Evolutionary conservation across 1,140 invertebrate species (phyloP).

Genomic region (Zaprionus kolodkinae): DNA sequence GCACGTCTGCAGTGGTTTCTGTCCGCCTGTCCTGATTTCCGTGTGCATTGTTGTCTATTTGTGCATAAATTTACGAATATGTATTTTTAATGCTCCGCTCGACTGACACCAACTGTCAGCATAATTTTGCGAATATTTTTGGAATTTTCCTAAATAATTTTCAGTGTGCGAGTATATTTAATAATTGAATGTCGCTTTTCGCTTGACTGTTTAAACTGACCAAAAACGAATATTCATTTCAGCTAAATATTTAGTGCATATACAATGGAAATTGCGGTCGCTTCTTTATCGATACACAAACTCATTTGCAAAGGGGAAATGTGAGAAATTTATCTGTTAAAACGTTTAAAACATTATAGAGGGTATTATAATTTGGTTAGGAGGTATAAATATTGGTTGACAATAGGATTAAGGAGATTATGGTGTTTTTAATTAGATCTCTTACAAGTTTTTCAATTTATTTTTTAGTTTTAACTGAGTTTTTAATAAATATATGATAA

Average conservation of each 20-base stretch:
- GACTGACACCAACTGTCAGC: slow-evolving; percentile 78
- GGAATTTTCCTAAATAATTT: slow-evolving; percentile 30
- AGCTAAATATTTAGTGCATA: slow-evolving; percentile 1
- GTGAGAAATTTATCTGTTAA: background rate
- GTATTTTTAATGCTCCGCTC: slow-evolving; percentile 79
- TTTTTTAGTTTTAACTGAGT: no score
- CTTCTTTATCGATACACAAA: background rate
- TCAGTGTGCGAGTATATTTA: slow-evolving; percentile 32
- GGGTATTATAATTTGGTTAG: background rate
- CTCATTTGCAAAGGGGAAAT: background rate
- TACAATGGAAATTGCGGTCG: slow-evolving; percentile 1
- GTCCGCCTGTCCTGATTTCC: background rate
- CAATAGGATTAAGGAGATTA: no score
- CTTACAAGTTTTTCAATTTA: no score
- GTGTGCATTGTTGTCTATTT: slow-evolving; percentile 56
- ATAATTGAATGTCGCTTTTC: slow-evolving; percentile 32
- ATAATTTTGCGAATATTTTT: slow-evolving; percentile 72
- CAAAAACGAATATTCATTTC: background rate
- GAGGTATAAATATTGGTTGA: background rate
- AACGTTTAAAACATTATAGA: background rate
- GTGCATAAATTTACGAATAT: slow-evolving; percentile 77
- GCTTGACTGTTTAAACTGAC: slow-evolving; percentile 13
- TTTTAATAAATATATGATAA: background rate
- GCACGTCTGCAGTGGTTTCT: slow-evolving; percentile 21
- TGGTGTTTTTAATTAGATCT: no score